These are phyloP conservation scores for Himalopsyche anomala DNA, from an alignment of 2,888 invertebrate species.

Conservation along the genomic window DNA sequence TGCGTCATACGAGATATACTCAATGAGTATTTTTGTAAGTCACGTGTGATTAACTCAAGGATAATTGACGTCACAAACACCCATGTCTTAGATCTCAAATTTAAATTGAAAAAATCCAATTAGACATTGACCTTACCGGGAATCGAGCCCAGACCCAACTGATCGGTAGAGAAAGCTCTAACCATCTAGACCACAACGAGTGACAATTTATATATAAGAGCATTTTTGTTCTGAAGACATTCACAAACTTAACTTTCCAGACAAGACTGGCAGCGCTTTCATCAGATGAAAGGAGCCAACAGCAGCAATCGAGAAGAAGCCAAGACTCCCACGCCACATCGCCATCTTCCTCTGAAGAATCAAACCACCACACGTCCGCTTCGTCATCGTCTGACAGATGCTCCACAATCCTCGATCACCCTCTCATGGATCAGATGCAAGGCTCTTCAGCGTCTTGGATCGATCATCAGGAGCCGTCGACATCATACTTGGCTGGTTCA, in stretches of 20 bases:
- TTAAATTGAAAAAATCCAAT: too few species aligned
- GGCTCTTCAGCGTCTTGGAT: conserved; percentile 55
- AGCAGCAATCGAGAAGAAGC: conserved; percentile 54
- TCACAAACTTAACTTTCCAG: conserved; percentile 66
- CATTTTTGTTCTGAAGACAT: background rate
- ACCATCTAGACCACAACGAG: too few species aligned
- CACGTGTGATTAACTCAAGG: too few species aligned
- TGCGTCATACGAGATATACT: too few species aligned
- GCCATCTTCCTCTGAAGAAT: conserved; percentile 57
- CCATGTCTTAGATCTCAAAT: too few species aligned
- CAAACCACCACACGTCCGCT: conserved; percentile 23
- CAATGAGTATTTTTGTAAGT: too few species aligned
- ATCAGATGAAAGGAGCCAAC: conserved; percentile 47
- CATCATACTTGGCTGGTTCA: conserved; percentile 62
- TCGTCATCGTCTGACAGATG: background rate
- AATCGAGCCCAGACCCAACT: too few species aligned
- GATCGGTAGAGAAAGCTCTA: too few species aligned
- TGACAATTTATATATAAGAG: too few species aligned
- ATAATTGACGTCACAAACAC: too few species aligned
- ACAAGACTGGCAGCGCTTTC: conserved; percentile 69
- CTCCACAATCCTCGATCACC: conserved; percentile 9
- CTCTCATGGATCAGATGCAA: background rate
- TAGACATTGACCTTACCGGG: too few species aligned
- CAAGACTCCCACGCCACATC: conserved; percentile 45
- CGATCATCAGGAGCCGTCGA: conserved; percentile 63